Conservation (phyloP, 2,797 vertebrate species). For the Tapera naevia region DNA sequence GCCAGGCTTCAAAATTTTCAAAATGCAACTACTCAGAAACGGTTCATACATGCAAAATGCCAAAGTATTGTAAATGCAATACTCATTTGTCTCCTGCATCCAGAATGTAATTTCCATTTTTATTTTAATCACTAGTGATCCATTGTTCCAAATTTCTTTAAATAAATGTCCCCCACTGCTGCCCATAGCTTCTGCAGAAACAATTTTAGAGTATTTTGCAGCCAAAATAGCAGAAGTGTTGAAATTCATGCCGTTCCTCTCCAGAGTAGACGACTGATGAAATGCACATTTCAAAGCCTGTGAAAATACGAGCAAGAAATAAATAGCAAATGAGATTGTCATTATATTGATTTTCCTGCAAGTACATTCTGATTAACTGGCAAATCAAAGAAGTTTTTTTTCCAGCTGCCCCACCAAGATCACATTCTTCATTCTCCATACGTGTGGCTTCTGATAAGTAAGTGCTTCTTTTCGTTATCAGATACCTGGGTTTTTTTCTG, state of each 20-base stretch:
- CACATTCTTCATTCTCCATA: neutral
- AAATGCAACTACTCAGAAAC: neutral
- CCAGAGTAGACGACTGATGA: conserved; percentile 44
- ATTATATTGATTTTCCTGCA: conserved; percentile 54
- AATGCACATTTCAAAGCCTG: conserved; percentile 42
- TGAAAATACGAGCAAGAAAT: conserved; percentile 44
- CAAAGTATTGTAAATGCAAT: conserved; percentile 25
- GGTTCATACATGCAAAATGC: conserved; percentile 13
- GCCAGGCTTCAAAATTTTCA: neutral
- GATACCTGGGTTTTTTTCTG: neutral
- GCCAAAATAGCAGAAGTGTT: conserved; percentile 47
- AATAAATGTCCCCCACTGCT: conserved; percentile 57
- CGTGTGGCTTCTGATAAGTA: neutral
- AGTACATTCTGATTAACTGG: conserved; percentile 49
- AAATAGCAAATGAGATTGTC: conserved; percentile 58
- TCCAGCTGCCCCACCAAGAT: neutral
- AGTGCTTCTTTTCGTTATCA: neutral
- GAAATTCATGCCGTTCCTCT: conserved; percentile 55
- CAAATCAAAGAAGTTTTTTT: conserved; percentile 23
- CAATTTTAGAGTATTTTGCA: conserved; percentile 56
- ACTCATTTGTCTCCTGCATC: conserved; percentile 41
- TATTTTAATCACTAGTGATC: conserved; percentile 52
- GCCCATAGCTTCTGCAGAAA: conserved; percentile 42
- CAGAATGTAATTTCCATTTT: conserved; percentile 58
- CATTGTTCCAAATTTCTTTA: conserved; percentile 58